Evolutionary conservation across 1,140 invertebrate genomes (phyloP), one percentile per base, ranked within the genome.

Genomic region (Drosophila pectinifera): DNA sequence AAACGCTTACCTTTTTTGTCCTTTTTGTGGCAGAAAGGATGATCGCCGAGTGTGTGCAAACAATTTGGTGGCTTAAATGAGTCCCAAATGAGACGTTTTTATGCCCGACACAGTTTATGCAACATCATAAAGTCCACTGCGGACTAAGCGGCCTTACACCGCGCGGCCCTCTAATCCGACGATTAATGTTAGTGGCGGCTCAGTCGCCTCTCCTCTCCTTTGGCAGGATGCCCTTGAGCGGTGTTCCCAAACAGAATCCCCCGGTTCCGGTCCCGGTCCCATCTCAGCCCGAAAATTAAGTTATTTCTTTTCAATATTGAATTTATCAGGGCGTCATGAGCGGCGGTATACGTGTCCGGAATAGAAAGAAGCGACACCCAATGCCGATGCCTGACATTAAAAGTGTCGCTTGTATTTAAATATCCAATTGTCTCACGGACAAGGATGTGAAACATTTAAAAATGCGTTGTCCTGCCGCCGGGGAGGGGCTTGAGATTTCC

Each of bases 261-360:
- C 48, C 7, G 10, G n/a, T 4, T 22, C 22, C 22, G 22, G 22
- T 22, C 22, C 2, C 20, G 26, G 31, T 4, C 31, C 36, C 38
- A 53, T 62, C 38, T 49, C 55, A 20, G 31, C 0, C 4, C 18
- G 8, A 59, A 90, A 90, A 90, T 90, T 90, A 36, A 89, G 86
- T 90, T 90, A 90, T 91, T 80, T 84, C 80, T 81, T 75, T 81
- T 76, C 88, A 88, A 90, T 90, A 90, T 91, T 91, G 56, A 90
- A 90, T 90, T 90, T 88, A 81, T 84, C 80, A 91, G 57, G 34
- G 36, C 28, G 68, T 48, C 82, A 73, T 72, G 78, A 79, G 45
- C 43, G 38, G 39, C 20, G 46, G 18, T 36, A 42, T 79, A 90
- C 85, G 88, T 90, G 88, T 73, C 58, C 58, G 22, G 88, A 83